These are phyloP conservation scores for Tiaroga cobitis DNA, from an alignment of 2,797 vertebrate genomes.

Conservation along the genomic window DNA sequence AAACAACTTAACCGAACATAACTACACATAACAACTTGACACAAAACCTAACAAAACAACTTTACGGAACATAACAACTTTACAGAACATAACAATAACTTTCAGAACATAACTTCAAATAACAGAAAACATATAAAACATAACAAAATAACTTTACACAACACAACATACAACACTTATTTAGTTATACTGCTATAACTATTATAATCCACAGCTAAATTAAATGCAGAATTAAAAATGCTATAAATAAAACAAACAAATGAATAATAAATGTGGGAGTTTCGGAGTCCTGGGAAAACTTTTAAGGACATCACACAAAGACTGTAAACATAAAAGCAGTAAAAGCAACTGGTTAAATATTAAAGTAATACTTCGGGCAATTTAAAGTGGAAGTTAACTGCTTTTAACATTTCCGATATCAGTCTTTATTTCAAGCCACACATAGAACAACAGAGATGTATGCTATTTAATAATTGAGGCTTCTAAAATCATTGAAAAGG, in stretches of 20 bases:
- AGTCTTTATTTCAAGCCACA: constrained; percentile 50
- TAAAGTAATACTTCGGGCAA: constrained; percentile 45
- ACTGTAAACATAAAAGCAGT: constrained; percentile 37
- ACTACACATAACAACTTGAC: not conserved
- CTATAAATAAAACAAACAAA: constrained; percentile 6
- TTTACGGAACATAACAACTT: not conserved
- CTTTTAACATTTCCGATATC: constrained; percentile 50
- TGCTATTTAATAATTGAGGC: constrained; percentile 80
- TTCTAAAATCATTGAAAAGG: constrained; percentile 80
- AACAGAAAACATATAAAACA: too few species aligned
- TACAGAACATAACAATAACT: not conserved
- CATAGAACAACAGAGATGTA: constrained; percentile 70
- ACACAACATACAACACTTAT: not conserved
- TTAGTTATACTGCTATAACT: not conserved
- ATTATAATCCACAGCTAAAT: not conserved
- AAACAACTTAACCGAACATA: not conserved
- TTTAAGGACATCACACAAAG: constrained; percentile 40
- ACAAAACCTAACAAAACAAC: not conserved
- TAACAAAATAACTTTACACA: not conserved
- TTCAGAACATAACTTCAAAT: not conserved
- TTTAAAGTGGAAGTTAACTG: constrained; percentile 45
- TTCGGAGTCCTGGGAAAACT: not conserved
- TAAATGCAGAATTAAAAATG: not conserved
- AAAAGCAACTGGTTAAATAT: constrained; percentile 51
- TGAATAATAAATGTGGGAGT: constrained; percentile 14